Conservation (phyloP, 2,113 vertebrate genomes). For the Chelonoidis abingdonii region DNA sequence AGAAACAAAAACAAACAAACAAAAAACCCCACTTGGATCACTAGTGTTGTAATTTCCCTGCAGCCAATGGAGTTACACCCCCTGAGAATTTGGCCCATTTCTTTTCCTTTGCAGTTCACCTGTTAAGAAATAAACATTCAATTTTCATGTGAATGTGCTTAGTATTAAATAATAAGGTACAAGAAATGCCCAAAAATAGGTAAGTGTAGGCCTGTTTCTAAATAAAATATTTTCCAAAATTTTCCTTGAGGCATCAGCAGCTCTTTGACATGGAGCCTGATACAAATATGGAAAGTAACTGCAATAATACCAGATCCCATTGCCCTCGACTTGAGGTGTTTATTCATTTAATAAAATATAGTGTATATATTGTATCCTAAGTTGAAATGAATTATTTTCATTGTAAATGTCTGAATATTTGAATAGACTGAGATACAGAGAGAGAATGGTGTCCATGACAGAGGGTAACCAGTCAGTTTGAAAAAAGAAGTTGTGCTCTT, state of each 20-base stretch:
- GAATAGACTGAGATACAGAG: neutral
- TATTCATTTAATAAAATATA: neutral
- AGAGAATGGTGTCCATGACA: neutral
- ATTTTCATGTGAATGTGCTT: neutral
- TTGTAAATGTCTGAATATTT: neutral
- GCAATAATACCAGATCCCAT: neutral
- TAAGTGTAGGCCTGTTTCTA: neutral
- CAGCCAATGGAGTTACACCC: neutral
- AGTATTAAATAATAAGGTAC: neutral
- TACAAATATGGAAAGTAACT: neutral
- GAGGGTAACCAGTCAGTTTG: neutral
- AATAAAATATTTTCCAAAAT: neutral
- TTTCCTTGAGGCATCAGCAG: neutral
- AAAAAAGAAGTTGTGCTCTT: neutral
- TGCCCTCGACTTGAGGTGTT: neutral
- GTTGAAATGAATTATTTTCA: neutral
- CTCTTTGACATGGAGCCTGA: neutral
- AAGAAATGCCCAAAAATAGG: neutral
- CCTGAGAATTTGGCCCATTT: neutral
- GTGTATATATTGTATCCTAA: neutral
- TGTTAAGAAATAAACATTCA: neutral
- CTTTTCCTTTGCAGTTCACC: neutral
- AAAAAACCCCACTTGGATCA: neutral
- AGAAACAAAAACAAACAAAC: neutral
- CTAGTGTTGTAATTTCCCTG: neutral